Evolutionary conservation across 2,113 vertebrate species (phyloP).

Genomic region (Amazona vittata): DNA sequence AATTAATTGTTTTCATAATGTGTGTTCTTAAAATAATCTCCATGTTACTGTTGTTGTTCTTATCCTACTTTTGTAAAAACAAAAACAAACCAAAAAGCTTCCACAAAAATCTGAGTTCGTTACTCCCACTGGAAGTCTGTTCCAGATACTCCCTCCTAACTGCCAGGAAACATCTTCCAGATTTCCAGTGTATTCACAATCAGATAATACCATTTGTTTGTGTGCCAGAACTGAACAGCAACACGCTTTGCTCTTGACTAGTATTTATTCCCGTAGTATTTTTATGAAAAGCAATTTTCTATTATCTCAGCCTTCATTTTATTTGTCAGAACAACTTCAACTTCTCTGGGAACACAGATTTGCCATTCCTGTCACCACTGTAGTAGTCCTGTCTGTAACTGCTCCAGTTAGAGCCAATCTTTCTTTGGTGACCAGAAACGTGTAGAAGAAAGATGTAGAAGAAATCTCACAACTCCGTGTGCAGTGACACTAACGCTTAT

Average conservation of each 20-base stretch:
- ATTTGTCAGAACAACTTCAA: not conserved
- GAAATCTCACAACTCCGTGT: not conserved
- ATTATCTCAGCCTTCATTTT: not conserved
- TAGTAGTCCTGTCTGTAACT: not conserved
- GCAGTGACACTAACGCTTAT: not conserved
- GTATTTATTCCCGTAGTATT: not conserved
- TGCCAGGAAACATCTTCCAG: not conserved
- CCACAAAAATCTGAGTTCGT: not conserved
- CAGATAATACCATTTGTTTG: not conserved
- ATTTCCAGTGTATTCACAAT: not conserved
- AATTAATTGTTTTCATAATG: not conserved
- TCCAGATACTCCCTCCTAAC: not conserved
- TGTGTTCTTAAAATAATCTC: not conserved
- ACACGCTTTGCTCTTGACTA: not conserved
- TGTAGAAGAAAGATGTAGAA: not conserved
- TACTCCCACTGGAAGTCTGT: not conserved
- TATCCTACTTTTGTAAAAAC: not conserved
- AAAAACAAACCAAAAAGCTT: not conserved
- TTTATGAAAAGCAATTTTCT: not conserved
- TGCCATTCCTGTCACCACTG: rapidly evolving
- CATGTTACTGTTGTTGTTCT: not conserved
- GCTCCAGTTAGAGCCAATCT: not conserved
- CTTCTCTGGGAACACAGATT: not conserved
- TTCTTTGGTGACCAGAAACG: not conserved
- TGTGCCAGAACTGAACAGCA: not conserved